Base-by-base conservation (phyloP, 2,113 vertebrate species). In the Notarius lentiginosus region DNA sequence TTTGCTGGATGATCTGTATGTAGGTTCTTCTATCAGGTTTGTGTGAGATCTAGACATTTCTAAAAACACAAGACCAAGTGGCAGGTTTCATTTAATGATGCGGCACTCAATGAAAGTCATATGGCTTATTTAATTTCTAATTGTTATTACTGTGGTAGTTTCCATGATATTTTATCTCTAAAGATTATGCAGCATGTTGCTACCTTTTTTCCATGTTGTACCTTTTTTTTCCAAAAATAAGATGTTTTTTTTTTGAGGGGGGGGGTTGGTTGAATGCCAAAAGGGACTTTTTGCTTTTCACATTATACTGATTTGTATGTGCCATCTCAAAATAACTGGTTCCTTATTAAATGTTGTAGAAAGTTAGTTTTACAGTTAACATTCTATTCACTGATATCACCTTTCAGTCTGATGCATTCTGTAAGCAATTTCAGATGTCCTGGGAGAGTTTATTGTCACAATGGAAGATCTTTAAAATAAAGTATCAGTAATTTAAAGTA, bases 101-200 rank as follows among this genome's bases (percentile, higher is more conserved):
- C 30, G 10, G 55, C 34, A 61, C 41, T n/a, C 7, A 60, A 15
- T 56, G n/a, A 51, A 77, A 85, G 63, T 12, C 34, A 65, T 60
- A 51, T 79, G 7, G 12, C 5, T 53, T 60, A 73, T 85, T 76
- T 22, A 7, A 84, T 82, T 84, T 70, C 41, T 41, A 77, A 88
- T 79, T 77, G 80, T 84, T 82, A 41, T 87, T 58, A 86, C 24
- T 53, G 84, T 92, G 87, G 20, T 15, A 63, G 47, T 76, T 75
- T 22, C 14, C 47, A 53, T 51, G 41, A 20, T 47, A 17, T 51
- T 75, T 75, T 24, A 24, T 24, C 47, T 79, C 0, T 27, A 79
- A 58, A 18, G 7, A 58, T 79, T 30, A 8, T 20, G 53, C n/a
- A 30, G n/a, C 20, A 56, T 27, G 8, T 18, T 30, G 7, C 17